phyloP scores from a whole-genome alignment of 2,888 invertebrate genomes.

The Miltochrista miniata region DNA sequence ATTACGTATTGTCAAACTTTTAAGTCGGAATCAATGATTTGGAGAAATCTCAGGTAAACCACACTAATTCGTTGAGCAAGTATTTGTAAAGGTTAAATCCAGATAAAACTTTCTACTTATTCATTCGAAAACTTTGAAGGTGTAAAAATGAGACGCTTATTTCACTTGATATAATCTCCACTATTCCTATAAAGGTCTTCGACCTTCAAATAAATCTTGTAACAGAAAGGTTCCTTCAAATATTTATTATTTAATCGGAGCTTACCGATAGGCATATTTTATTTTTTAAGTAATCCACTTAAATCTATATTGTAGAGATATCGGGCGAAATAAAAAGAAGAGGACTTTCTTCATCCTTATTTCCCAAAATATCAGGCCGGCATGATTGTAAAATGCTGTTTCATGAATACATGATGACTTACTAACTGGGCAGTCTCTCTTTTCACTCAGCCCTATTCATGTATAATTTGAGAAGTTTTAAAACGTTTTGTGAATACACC shows the following conservation, averaged over 20 bases:
- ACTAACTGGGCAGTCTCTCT: conserved; percentile 14
- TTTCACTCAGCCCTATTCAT: no score
- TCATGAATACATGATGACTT: conserved; percentile 28
- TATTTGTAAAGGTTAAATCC: no score
- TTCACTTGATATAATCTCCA: conserved; percentile 3
- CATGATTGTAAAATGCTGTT: conserved; percentile 34
- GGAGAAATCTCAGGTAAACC: no score
- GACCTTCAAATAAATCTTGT: not conserved
- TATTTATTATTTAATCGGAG: not conserved
- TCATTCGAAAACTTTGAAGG: no score
- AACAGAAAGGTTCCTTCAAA: not conserved
- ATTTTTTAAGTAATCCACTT: conserved; percentile 14
- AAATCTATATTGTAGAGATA: conserved; percentile 19
- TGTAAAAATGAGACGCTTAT: not conserved
- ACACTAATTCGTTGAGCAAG: no score
- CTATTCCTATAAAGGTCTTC: no score
- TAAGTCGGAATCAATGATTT: no score
- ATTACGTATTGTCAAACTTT: no score
- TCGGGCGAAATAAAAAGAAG: no score
- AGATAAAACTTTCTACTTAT: no score
- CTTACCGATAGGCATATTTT: not conserved
- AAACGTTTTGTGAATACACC: no score
- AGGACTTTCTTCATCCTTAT: conserved; percentile 18
- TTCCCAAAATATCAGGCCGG: conserved; percentile 24
- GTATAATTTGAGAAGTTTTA: no score